These are phyloP conservation scores for Miltochrista miniata DNA, from an alignment of 2,888 invertebrate genomes.

Conservation along the genomic window DNA sequence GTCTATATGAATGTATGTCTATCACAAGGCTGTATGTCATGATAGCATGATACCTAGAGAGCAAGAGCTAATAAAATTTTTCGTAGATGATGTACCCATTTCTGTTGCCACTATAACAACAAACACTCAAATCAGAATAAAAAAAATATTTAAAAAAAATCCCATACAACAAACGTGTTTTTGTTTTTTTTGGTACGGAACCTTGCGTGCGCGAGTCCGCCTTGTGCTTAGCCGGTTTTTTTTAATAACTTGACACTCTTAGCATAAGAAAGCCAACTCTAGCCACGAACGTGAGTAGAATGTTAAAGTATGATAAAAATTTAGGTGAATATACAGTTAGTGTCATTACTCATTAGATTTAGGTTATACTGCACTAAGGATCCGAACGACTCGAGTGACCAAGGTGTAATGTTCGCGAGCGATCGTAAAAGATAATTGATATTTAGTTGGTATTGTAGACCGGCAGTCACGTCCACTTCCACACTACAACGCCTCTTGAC, in stretches of 20 bases:
- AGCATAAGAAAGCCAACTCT: slow-evolving; percentile 16
- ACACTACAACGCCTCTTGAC: slow-evolving; percentile 58
- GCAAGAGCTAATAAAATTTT: too few relatives aligned
- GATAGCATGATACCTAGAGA: too few relatives aligned
- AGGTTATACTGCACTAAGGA: slow-evolving; percentile 19
- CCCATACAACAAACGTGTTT: too few relatives aligned
- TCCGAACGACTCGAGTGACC: slow-evolving; percentile 38
- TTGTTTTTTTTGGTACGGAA: too few relatives aligned
- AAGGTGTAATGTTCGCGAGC: slow-evolving; percentile 35
- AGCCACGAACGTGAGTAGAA: slow-evolving; percentile 21
- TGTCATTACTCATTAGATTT: slow-evolving; percentile 20
- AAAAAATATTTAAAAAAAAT: too few relatives aligned
- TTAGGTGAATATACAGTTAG: slow-evolving; percentile 17
- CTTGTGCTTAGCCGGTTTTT: too few relatives aligned
- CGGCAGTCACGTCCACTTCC: slow-evolving; percentile 61
- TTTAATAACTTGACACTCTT: slow-evolving; percentile 13
- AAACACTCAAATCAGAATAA: too few relatives aligned
- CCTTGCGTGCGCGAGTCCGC: too few relatives aligned
- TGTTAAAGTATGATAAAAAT: slow-evolving; percentile 16
- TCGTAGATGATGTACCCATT: too few relatives aligned
- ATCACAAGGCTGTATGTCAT: too few relatives aligned
- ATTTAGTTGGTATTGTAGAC: slow-evolving; percentile 54
- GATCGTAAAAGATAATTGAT: slow-evolving; percentile 59
- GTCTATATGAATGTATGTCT: too few relatives aligned
- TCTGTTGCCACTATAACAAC: too few relatives aligned